These are phyloP conservation scores for Hedychridium roseum DNA, from an alignment of 2,888 invertebrate genomes.

Conservation along the genomic window DNA sequence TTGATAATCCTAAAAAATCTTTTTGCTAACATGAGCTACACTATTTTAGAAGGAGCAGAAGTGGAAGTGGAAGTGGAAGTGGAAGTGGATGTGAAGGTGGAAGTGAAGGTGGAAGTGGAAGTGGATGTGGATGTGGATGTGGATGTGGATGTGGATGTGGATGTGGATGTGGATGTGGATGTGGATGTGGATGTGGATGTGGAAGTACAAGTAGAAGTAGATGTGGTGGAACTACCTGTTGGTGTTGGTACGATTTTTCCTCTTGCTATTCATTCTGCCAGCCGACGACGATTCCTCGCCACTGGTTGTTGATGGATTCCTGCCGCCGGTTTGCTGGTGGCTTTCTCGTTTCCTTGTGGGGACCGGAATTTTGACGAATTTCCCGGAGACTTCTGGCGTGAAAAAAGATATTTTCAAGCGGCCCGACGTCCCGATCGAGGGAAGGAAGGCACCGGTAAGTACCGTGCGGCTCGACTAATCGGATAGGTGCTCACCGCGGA, in stretches of 20 bases:
- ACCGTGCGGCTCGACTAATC: slow-evolving; percentile 7
- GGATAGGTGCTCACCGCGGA: slow-evolving; percentile 11
- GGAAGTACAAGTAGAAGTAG: too few species aligned
- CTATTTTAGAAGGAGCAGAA: too few species aligned
- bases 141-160: too few species aligned
- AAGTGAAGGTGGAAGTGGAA: too few species aligned
- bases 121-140: too few species aligned
- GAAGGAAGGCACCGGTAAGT: background rate
- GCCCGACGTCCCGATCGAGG: slow-evolving; percentile 2
- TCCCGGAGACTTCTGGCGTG: slow-evolving; percentile 36
- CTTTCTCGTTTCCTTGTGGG: slow-evolving; percentile 82
- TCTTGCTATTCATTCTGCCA: slow-evolving; percentile 81
- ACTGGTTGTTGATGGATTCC: slow-evolving; percentile 55
- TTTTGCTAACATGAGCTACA: too few species aligned
- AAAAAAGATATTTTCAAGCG: slow-evolving; percentile 28
- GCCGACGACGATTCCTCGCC: slow-evolving; percentile 57
- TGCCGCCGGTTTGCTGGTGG: slow-evolving; percentile 76
- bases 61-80: too few species aligned
- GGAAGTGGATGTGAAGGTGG: too few species aligned
- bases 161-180: too few species aligned
- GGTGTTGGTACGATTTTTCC: slow-evolving; percentile 83
- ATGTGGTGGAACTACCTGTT: slow-evolving; percentile 80
- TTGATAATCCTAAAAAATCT: background rate
- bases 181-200: too few species aligned
- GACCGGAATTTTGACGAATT: slow-evolving; percentile 82